A percentile compares a stretch with the other conserved stretches of the same genome.
Evolutionary conservation across 2,888 invertebrate species (phyloP).

Genomic region (Nemurella pictetii): DNA sequence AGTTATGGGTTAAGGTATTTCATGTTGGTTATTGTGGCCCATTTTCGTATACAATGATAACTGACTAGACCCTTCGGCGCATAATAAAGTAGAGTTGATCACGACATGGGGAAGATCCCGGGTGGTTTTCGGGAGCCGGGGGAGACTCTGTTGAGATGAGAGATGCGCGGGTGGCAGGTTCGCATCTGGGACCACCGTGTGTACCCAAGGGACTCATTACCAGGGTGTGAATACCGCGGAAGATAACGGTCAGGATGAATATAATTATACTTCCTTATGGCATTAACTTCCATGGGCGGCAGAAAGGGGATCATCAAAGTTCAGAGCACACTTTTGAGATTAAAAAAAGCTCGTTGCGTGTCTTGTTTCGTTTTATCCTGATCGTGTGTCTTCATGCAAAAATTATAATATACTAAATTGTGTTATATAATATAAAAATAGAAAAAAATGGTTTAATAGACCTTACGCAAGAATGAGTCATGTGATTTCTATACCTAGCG

Average conservation of each 20-base stretch:
- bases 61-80: not conserved
- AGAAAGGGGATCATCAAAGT: not conserved
- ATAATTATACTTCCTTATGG: not conserved
- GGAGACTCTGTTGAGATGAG: not conserved
- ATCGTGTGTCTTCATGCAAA: not conserved
- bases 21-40: not conserved
- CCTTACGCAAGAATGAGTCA: too few species aligned
- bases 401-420: not conserved
- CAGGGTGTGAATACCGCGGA: not conserved
- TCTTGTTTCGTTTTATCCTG: not conserved
- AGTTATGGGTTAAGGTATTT: not conserved
- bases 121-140: not conserved
- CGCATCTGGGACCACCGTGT: not conserved
- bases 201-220: not conserved
- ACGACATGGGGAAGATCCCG: not conserved
- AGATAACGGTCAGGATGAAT: not conserved
- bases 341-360: not conserved
- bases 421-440: too few species aligned
- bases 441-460: too few species aligned
- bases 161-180: not conserved
- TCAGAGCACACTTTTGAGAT: not conserved
- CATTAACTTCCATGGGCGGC: not conserved
- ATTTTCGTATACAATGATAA: not conserved
- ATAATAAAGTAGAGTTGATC: not conserved
- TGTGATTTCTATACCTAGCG: not conserved